Base-by-base conservation (phyloP, 2,113 vertebrate species). In the Equus quagga region DNA sequence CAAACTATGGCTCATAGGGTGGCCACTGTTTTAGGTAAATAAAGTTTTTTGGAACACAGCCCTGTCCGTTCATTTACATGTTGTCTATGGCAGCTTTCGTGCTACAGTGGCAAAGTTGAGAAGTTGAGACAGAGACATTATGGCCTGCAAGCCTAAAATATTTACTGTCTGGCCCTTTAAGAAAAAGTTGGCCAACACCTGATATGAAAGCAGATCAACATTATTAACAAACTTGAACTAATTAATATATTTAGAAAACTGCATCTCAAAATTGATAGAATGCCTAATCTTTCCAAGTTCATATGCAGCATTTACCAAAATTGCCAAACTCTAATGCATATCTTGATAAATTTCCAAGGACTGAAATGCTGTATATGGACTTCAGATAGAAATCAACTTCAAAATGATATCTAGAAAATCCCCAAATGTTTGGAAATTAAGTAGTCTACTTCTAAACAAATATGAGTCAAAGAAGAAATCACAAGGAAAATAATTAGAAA, bases 401-500 rank as follows among this genome's bases (percentile, higher is more conserved):
- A 73, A 82, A 56, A 65, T 73, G 18, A 62, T 70, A 41, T 36
- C 26, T 46, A 56, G n/a, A 65, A 93, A 94, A 54, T 33, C 33
- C 56, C 70, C 54, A 73, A 94, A 82, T 89, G 67, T 89, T 73
- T 89, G 6, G 56, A 81, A 94, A 65, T 75, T 65, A 51, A 33
- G 64, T 88, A 73, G 28, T 73, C 58, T 82, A 64, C 28, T 19
- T 82, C 93, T 65, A 89, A 82, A 65, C 75, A 73, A 94, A 1
- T 88, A 44, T 44, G 15, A 81, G 46, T 89, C 67, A 94, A 94
- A 82, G 17, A 80, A 51, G 12, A 89, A 80, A 54, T 72, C 67
- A 81, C 65, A 88, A 54, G 54, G 21, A 88, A 88, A 94, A 62
- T 72, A 94, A 62, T 72, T 88, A 88, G 65, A 82, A 75, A 82